phyloP scores from a whole-genome alignment of 2,797 vertebrate genomes.

The Molossus alvarezi region DNA sequence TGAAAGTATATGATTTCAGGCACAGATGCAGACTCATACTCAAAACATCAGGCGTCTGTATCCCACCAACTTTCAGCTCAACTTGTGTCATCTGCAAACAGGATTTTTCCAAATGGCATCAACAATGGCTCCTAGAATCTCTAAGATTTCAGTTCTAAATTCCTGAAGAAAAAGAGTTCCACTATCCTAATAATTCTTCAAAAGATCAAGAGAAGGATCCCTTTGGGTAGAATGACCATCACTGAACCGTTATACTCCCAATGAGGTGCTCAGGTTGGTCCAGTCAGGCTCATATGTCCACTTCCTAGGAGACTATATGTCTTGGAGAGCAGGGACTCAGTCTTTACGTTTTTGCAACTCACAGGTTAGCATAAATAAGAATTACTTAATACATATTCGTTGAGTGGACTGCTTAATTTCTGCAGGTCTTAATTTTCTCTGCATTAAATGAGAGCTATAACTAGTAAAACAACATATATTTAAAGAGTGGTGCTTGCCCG shows the following conservation, averaged over 20 bases:
- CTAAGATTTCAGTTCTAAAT: background rate
- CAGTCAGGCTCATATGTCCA: background rate
- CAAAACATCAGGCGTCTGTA: accelerated
- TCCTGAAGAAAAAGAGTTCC: background rate
- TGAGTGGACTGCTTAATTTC: background rate
- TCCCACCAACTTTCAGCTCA: background rate
- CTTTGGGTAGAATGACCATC: background rate
- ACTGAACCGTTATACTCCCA: accelerated
- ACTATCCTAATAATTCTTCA: background rate
- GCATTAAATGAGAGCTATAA: background rate
- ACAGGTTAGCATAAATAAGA: background rate
- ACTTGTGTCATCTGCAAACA: background rate
- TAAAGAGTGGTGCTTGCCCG: background rate
- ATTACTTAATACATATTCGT: background rate
- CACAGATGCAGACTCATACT: background rate
- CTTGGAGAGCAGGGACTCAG: background rate
- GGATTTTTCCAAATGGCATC: accelerated
- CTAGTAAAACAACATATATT: background rate
- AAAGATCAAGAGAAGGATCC: background rate
- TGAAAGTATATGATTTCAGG: background rate
- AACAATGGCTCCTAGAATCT: background rate
- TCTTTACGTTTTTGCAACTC: background rate
- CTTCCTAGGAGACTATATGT: background rate
- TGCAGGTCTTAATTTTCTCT: background rate
- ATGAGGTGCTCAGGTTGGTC: background rate